A percentile compares a stretch with the other conserved stretches of the same genome.
These are phyloP conservation scores for Caerostris extrusa DNA, from an alignment of 1,140 invertebrate species.

Conservation along the genomic window DNA sequence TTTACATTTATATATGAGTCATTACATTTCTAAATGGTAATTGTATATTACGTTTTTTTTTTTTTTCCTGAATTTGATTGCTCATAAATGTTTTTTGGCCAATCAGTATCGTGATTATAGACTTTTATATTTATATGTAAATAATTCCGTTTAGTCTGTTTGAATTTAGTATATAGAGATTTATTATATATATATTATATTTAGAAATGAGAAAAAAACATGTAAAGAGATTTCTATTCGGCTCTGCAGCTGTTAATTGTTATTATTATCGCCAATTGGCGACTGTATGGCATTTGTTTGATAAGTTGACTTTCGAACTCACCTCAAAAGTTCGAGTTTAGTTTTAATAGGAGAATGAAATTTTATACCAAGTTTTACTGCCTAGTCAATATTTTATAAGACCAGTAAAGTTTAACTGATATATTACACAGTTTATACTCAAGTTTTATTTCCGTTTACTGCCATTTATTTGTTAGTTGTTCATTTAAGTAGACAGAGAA, in stretches of 20 bases:
- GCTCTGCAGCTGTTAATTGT: constrained; percentile 72
- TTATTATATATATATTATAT: constrained; percentile 70
- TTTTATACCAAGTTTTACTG: constrained; percentile 75
- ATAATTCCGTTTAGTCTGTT: constrained; percentile 73
- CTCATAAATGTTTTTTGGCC: constrained; percentile 68
- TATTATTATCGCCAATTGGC: constrained; percentile 51
- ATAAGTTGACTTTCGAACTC: neutral
- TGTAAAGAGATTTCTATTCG: constrained; percentile 59
- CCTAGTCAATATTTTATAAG: constrained; percentile 74
- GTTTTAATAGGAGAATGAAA: constrained; percentile 51
- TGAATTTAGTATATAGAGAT: constrained; percentile 77
- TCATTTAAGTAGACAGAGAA: constrained; percentile 20
- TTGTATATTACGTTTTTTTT: neutral
- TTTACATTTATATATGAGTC: constrained; percentile 8
- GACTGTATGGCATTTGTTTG: constrained; percentile 50
- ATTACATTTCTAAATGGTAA: neutral
- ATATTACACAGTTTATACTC: constrained; percentile 49
- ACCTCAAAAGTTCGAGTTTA: neutral
- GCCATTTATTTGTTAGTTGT: constrained; percentile 68
- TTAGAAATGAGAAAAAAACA: neutral
- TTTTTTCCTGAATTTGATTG: constrained; percentile 50
- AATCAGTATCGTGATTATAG: constrained; percentile 67
- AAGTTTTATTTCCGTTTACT: constrained; percentile 34
- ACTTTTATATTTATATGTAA: constrained; percentile 78
- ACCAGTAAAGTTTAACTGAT: constrained; percentile 73